Evolutionary conservation across 37 sponge, comb jelly and placozoan species (phyloP).

Genomic region (Hormiphora californensis): DNA sequence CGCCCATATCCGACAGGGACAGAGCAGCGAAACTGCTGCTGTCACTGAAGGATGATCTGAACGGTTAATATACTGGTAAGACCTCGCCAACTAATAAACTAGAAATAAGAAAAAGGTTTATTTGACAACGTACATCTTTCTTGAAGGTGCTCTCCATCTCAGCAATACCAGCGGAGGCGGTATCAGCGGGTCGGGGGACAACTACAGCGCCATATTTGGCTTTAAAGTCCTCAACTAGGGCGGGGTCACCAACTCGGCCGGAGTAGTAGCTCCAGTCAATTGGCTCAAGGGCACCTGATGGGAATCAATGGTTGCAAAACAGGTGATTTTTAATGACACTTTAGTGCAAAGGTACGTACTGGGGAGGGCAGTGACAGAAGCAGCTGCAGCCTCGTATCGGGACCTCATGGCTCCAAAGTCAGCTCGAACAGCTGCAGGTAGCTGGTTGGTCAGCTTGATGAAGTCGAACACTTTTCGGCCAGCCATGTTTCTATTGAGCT

Average conservation of each 20-base stretch:
- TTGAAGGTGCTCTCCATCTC: neutral
- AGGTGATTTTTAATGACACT: no score
- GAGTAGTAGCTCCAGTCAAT: slow-evolving; percentile 52
- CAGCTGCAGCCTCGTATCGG: slow-evolving; percentile 6
- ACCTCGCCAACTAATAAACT: no score
- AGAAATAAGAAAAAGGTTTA: no score
- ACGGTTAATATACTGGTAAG: no score
- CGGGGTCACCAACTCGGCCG: neutral
- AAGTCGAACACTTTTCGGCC: slow-evolving; percentile 48
- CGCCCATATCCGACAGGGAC: no score
- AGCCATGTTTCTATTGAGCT: no score
- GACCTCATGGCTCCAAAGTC: slow-evolving; percentile 36
- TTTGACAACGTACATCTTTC: no score
- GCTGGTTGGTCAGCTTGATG: slow-evolving; percentile 39
- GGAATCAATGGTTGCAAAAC: no score
- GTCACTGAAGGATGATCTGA: no score
- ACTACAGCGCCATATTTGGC: slow-evolving; percentile 43
- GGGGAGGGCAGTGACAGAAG: slow-evolving; percentile 24
- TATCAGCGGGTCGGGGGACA: slow-evolving; percentile 1
- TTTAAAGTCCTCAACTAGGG: slow-evolving; percentile 31
- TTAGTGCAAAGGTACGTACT: no score
- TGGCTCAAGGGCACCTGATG: slow-evolving; percentile 26
- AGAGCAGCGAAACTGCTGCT: no score
- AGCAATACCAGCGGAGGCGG: neutral
- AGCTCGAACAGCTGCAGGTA: slow-evolving; percentile 22